Conservation (phyloP, 2,888 invertebrate species). For the Poecilus cupreus region DNA sequence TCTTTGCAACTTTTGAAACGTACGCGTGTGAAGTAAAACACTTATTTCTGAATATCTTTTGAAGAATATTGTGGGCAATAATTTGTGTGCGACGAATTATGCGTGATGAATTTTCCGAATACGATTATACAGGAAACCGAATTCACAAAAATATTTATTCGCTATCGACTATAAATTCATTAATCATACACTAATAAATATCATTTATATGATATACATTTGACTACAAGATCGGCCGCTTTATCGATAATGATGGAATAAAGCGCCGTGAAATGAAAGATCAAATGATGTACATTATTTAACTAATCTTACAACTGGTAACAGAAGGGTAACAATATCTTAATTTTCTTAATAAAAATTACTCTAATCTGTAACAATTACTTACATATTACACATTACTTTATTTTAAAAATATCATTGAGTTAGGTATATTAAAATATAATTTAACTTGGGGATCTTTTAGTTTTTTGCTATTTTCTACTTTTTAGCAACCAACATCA, state of each 20-base stretch:
- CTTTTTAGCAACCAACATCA: constrained; percentile 40
- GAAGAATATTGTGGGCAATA: too few species aligned
- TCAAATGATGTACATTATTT: constrained; percentile 9
- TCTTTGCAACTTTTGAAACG: too few species aligned
- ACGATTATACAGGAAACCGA: too few species aligned
- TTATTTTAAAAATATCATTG: constrained; percentile 59
- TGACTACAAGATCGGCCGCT: background rate
- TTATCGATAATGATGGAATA: background rate
- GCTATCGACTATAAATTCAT: constrained; percentile 22
- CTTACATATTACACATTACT: constrained; percentile 52
- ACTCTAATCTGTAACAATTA: constrained; percentile 57
- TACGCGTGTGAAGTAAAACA: too few species aligned
- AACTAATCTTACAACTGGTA: constrained; percentile 27
- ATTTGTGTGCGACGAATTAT: too few species aligned
- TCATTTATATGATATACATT: constrained; percentile 25
- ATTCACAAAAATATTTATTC: constrained; percentile 54
- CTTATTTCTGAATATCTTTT: too few species aligned
- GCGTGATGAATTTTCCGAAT: too few species aligned
- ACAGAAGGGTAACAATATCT: constrained; percentile 32
- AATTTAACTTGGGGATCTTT: constrained; percentile 50
- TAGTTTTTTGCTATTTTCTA: constrained; percentile 21
- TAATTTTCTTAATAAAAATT: constrained; percentile 53
- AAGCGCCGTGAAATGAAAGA: background rate
- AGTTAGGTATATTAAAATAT: constrained; percentile 58
- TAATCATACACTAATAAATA: constrained; percentile 36